phyloP scores from a whole-genome alignment of 2,797 vertebrate genomes.

The Aldrovandia affinis region DNA sequence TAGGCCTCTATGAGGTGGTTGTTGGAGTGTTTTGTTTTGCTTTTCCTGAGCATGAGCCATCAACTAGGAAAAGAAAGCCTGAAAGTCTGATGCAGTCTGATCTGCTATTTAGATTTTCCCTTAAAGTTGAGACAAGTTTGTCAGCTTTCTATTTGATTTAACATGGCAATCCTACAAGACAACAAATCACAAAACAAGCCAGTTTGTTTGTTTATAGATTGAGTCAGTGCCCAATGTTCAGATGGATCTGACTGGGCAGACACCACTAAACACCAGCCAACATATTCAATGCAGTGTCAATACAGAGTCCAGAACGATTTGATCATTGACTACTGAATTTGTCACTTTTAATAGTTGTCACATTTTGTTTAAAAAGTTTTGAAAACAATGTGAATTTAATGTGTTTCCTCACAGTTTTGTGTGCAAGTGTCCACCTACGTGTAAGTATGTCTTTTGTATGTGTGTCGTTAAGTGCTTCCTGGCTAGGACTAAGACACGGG shows the following conservation, averaged over 20 bases:
- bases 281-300: slow-evolving; percentile 3
- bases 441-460: not conserved
- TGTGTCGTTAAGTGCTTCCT: not conserved
- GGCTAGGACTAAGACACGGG: not conserved
- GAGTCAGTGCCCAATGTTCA: slow-evolving; percentile 16
- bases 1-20: not conserved
- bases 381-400: slow-evolving; percentile 5
- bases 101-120: slow-evolving; percentile 21
- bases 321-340: not conserved
- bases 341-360: not conserved
- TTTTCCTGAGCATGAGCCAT: too few species aligned
- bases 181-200: slow-evolving; percentile 20
- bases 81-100: slow-evolving; percentile 11
- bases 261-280: slow-evolving; percentile 1
- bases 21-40: not conserved
- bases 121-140: slow-evolving; percentile 9
- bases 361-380: not conserved
- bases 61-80: not conserved
- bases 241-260: not conserved
- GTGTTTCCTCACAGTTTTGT: not conserved
- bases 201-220: slow-evolving; percentile 24
- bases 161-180: slow-evolving; percentile 17
- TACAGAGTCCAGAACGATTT: slow-evolving; percentile 8
- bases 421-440: not conserved
- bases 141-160: slow-evolving; percentile 25